Evolutionary conservation across 2,888 invertebrate species (phyloP).

Genomic region (Dasypogon diadema): DNA sequence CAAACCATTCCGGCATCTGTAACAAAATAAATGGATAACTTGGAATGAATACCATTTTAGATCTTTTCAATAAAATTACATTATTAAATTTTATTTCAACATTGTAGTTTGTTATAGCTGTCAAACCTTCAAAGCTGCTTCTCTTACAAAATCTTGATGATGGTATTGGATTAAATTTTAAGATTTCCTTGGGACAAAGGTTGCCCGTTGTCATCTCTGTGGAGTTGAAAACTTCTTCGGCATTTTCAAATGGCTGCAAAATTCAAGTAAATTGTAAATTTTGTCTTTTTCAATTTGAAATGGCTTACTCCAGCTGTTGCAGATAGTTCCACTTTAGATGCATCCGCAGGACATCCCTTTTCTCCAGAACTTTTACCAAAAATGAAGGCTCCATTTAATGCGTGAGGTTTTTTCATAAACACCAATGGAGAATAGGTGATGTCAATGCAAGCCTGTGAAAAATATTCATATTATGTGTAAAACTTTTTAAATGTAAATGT

Average conservation of each 20-base stretch:
- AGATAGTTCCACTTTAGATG: conserved; percentile 63
- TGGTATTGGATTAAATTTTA: conserved; percentile 67
- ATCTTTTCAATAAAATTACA: conserved; percentile 58
- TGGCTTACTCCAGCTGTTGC: conserved; percentile 65
- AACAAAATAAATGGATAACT: not conserved
- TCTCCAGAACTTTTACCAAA: conserved; percentile 64
- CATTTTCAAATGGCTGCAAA: conserved; percentile 64
- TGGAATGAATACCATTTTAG: too few species aligned
- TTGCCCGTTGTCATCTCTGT: conserved; percentile 59
- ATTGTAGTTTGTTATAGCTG: conserved; percentile 66
- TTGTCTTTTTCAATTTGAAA: not conserved
- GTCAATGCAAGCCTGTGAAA: conserved; percentile 64
- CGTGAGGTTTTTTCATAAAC: conserved; percentile 67
- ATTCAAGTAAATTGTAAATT: not conserved
- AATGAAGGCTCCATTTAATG: conserved; percentile 63
- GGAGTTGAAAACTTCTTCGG: conserved; percentile 59
- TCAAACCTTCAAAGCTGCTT: conserved; percentile 66
- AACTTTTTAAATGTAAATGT: not conserved
- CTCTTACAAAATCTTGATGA: conserved; percentile 67
- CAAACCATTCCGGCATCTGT: conserved; percentile 68
- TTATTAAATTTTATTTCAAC: conserved; percentile 65
- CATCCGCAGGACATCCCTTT: conserved; percentile 62
- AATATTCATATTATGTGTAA: conserved; percentile 11
- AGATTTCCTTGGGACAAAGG: conserved; percentile 66
- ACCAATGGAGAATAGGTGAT: conserved; percentile 66